Percentiles rank a stretch among this genome's conserved stretches.
These are phyloP conservation scores for Syngnathus typhle DNA, from an alignment of 2,113 vertebrate genomes.

Conservation along the genomic window DNA sequence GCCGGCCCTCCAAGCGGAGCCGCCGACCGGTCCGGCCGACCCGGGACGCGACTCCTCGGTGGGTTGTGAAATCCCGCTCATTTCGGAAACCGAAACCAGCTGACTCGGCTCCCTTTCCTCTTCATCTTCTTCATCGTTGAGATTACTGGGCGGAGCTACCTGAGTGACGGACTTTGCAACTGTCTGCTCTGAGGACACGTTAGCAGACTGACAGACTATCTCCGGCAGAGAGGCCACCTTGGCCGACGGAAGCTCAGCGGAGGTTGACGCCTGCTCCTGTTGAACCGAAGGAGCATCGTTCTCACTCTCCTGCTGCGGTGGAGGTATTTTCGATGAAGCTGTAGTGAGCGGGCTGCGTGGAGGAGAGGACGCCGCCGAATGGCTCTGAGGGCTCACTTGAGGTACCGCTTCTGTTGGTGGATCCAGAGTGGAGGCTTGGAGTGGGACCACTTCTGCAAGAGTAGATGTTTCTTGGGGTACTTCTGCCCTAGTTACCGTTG, in stretches of 20 bases:
- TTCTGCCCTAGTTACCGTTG: background rate
- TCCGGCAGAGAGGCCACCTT: constrained; percentile 13
- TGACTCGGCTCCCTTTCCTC: constrained; percentile 70
- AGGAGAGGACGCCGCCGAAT: constrained; percentile 13
- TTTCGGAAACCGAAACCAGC: constrained; percentile 70
- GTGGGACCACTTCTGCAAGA: constrained; percentile 10
- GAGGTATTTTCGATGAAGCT: constrained; percentile 1
- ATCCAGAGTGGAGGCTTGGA: constrained; percentile 6
- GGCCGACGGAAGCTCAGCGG: constrained; percentile 7
- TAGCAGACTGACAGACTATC: constrained; percentile 26
- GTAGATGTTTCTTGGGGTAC: constrained; percentile 2
- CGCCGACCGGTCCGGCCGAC: constrained; percentile 59
- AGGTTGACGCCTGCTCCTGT: constrained; percentile 5
- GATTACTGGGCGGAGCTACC: constrained; percentile 18
- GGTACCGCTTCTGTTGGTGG: constrained; percentile 6
- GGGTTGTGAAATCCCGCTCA: constrained; percentile 75
- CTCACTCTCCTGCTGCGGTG: constrained; percentile 4
- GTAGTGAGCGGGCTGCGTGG: constrained; percentile 12
- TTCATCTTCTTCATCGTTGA: constrained; percentile 66
- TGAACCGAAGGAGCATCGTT: constrained; percentile 17
- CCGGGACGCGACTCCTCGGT: constrained; percentile 73
- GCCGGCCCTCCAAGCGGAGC: constrained; percentile 59
- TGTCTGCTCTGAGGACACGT: constrained; percentile 22
- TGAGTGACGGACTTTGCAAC: constrained; percentile 4
- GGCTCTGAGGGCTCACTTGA: constrained; percentile 12